Base-by-base conservation (phyloP, 2,797 vertebrate species). In the Melanotaenia maccullochi region DNA sequence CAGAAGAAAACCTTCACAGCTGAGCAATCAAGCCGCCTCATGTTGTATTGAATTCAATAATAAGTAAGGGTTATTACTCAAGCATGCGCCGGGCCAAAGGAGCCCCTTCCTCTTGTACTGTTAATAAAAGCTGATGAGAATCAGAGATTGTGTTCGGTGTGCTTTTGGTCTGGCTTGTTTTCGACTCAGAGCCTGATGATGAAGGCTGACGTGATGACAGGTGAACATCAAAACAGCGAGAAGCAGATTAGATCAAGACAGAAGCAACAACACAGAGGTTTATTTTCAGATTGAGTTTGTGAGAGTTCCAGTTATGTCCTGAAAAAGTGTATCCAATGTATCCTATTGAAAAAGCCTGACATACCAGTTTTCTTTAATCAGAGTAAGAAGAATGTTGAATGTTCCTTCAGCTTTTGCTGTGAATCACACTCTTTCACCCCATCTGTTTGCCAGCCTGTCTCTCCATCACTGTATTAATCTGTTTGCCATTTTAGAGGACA, bases 41-140 rank as follows among this genome's bases (percentile, higher is more conserved):
- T 32, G 28, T 75, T 44, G 51, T 20, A 63, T 67, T 1, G 0
- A 52, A 61, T 79, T 74, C 64, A 71, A 59, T 60, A 60, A 71
- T 40, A 55, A 1, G 36, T 40, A 55, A 1, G 36, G 0, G 4
- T 63, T 73, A 47, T 35, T 67, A 62, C 51, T 71, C 14, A 33
- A 24, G 59, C 49, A 24, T 35, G 28, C 35, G 9, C 28, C 0
- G 42, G 32, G 36, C 73, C 68, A 65, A 71, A 68, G 63, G 44
- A 75, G 76, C 28, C 60, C 64, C 55, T 51, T 72, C n/a, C n/a
- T 69, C 58, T 67, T 5, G 30, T 44, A 38, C 35, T 38, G 51
- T 62, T 76, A 75, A 76, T 78, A 57, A 73, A 73, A 74, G 66
- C 60, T 13, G 64, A 84, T 81, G 36, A 24, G 36, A 67, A 71